Base-by-base conservation (phyloP, 2,797 vertebrate genomes). In the Pseudochaenichthys georgianus region DNA sequence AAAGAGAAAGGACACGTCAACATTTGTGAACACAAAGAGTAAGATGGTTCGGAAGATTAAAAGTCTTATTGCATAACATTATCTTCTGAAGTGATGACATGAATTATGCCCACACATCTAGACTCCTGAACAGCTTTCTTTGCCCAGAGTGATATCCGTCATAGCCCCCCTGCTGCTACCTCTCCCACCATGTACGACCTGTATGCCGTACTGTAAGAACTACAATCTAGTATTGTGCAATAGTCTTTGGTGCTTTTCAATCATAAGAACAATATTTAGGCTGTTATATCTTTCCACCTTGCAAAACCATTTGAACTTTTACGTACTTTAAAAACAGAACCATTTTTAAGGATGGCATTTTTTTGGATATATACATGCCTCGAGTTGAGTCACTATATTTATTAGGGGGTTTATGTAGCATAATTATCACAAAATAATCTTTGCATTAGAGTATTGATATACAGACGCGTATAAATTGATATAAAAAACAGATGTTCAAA, bases 1-100 rank as follows among this genome's bases (percentile, higher is more conserved):
- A 19, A 71, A 71, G 11, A 80, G 47, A 84, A 61, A 70, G 23
- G 3, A 64, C 21, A 67, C 42, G 23, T 68, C 13, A 75, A 55
- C 41, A 74, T 9, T 41, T 70, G 9, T 50, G 6, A 70, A 61
- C 9, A 13, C 7, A 28, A 43, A 71, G 15, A 74, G 45, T 9
- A 41, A 73, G 11, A 69, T 10, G 16, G 10, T 41, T 34, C 41
- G 12, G 16, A 73, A 70, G 34, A 64, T 51, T 21, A 31, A 34
- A 54, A 62, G 41, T 55, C 41, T 75, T 17, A 51, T 13, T 48
- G 46, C 23, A 34, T 34, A 57, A 61, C 38, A 67, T 52, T 66
- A 63, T 64, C 19, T 77, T 61, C 19, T 64, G 42, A 72, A 66
- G 59, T 3, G 3, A 71, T 17, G n/a, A 43, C 38, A 58, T n/a